Evolutionary conservation across 2,888 invertebrate species (phyloP), one percentile per base, ranked within the genome.

Genomic region (Drosophila picticornis): DNA sequence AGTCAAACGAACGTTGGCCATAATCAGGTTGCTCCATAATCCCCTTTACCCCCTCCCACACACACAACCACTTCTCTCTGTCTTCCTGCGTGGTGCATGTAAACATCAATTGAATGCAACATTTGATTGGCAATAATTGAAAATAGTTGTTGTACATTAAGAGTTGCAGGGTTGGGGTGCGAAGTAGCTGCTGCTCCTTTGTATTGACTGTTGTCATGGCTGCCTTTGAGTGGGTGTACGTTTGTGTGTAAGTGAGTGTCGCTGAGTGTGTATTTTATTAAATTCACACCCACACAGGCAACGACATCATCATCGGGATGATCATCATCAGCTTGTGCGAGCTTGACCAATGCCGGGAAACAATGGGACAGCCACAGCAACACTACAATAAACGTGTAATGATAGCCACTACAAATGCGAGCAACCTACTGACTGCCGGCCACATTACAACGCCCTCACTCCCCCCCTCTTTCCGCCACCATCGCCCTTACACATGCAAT

Each of bases 41-140:
- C 16, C 16, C 31, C 19, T 29, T 34, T 2, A 46, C 11, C 11
- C 55, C 19, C n/a, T 38, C 38, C 11, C 22, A 0, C 4, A 3
- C 13, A 43, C 22, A n/a, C 43, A 43, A 11, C 11, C 11, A 34
- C 1, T n/a, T n/a, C 32, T 9, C 9, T 52, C 22, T 25, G 22
- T 16, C 5, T n/a, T 38, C 16, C 27, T 43, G 22, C 53, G 27
- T 63, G 65, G 64, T 72, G 88, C 90, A 83, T 87, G 84, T 90
- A 90, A 89, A 90, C 90, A 91, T 85, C 91, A 85, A 88, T 89
- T 90, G 90, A 91, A 90, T 88, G 92, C 91, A 91, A 88, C 90
- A 90, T 92, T 92, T 92, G 92, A 92, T 92, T 92, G 91, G 91
- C 88, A 91, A 92, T 92, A 92, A 92, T 92, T 92, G 92, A 88